A percentile compares a stretch with the other conserved stretches of the same genome.
Evolutionary conservation across 2,797 vertebrate species (phyloP).

Genomic region (Lithobates pipiens): DNA sequence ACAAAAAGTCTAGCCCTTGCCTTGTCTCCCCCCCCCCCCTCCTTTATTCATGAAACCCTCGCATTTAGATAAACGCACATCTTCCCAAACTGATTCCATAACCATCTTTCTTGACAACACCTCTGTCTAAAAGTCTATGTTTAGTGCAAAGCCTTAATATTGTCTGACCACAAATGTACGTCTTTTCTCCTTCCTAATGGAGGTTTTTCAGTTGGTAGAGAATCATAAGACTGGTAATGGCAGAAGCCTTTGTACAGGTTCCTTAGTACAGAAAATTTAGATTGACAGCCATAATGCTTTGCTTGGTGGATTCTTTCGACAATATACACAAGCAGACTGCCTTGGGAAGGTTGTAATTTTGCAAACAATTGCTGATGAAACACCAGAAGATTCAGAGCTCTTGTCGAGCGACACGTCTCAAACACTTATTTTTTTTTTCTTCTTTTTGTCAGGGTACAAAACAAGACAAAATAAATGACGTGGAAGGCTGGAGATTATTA

Average conservation of each 20-base stretch:
- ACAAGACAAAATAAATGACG: neutral
- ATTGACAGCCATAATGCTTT: constrained; percentile 2
- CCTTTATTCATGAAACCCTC: too few relatives aligned
- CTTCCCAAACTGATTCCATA: too few relatives aligned
- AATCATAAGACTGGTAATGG: too few relatives aligned
- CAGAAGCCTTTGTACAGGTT: too few relatives aligned
- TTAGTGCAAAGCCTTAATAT: too few relatives aligned
- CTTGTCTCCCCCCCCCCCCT: too few relatives aligned
- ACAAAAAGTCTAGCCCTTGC: too few relatives aligned
- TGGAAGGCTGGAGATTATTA: neutral
- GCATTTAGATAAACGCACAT: too few relatives aligned
- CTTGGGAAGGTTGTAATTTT: constrained; percentile 18
- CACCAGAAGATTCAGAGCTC: neutral
- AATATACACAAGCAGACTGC: neutral
- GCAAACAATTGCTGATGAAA: neutral
- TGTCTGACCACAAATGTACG: too few relatives aligned
- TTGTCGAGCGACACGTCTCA: neutral
- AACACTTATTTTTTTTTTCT: neutral
- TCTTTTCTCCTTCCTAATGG: neutral
- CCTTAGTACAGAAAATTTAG: neutral
- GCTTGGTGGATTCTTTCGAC: neutral
- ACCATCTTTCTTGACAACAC: too few relatives aligned
- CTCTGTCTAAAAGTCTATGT: too few relatives aligned
- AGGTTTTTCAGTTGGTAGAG: neutral
- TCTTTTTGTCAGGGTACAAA: neutral